Conservation (phyloP, 2,888 invertebrate genomes). For the Doris montereyensis region DNA sequence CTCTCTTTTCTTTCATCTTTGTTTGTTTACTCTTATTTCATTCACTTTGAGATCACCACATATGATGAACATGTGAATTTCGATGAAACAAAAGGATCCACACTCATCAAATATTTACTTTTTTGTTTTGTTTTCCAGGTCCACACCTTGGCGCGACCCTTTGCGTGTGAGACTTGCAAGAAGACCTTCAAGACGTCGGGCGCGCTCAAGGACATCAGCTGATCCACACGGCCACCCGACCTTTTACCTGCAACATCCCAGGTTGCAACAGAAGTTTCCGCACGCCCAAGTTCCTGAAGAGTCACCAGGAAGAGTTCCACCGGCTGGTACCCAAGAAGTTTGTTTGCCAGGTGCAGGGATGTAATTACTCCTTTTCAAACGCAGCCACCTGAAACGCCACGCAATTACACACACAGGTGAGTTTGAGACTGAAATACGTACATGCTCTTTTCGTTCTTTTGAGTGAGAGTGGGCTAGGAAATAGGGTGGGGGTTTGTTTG, state of each 20-base stretch:
- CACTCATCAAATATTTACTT: too few relatives aligned
- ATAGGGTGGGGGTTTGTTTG: too few relatives aligned
- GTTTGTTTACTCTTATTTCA: too few relatives aligned
- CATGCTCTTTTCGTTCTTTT: too few relatives aligned
- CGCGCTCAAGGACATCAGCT: constrained; percentile 62
- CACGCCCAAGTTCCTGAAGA: constrained; percentile 60
- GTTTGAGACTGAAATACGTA: too few relatives aligned
- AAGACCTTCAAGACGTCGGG: constrained; percentile 65
- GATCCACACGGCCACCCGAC: constrained; percentile 60
- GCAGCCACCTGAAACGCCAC: constrained; percentile 69
- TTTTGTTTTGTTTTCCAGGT: constrained; percentile 33
- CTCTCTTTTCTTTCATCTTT: too few relatives aligned
- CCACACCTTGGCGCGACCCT: constrained; percentile 61
- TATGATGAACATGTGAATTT: too few relatives aligned
- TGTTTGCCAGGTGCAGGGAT: constrained; percentile 64
- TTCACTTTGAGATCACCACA: too few relatives aligned
- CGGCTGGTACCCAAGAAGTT: constrained; percentile 61
- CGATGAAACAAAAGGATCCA: too few relatives aligned
- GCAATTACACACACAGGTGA: constrained; percentile 70
- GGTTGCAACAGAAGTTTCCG: constrained; percentile 66
- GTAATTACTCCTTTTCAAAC: constrained; percentile 67
- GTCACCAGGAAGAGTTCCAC: constrained; percentile 66
- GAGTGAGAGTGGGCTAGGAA: too few relatives aligned
- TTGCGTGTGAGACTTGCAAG: constrained; percentile 63
- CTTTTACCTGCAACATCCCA: constrained; percentile 62